Evolutionary conservation across 2,797 vertebrate species (phyloP), one percentile per base, ranked within the genome.

Genomic region (Onychomys leucogaster): DNA sequence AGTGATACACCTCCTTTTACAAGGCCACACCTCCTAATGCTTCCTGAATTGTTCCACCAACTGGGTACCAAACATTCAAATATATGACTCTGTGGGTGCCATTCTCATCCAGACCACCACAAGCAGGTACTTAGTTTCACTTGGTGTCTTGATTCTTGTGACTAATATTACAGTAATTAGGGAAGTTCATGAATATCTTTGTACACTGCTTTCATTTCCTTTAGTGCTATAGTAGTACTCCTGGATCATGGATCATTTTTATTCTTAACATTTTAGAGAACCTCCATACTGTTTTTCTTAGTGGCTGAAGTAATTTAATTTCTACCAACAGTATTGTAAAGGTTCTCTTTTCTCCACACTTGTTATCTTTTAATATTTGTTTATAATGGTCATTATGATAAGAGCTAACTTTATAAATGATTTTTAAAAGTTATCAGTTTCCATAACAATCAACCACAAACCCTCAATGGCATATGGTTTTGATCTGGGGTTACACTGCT

Each of bases 371-470:
- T 75, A 71, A 65, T 63, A 76, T 34, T 83, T 94, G 65, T 77
- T 63, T 16, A 4, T 67, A 75, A 75, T 29, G 86, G 67, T 67
- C 82, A 69, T 96, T 49, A 25, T 75, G n/a, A 85, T 11, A 65
- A n/a, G n/a, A n/a, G 25, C 61, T 76, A 75, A 84, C 9, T 49
- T 16, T 14, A 49, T 77, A 93, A 95, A 77, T 73, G 46, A 89
- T 91, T 69, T 90, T 61, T 89, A 92, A 63, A 83, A 93, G 29
- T 80, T 80, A 83, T 63, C 27, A 89, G 29, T 75, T 88, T 80
- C 41, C 76, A 90, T 77, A 43, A 75, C 25, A 80, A 73, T 46
- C 63, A 84, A 65, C 41, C 13, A 55, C 67, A 88, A 69, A 92
- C 88, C 43, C n/a, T 96, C 76, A 80, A 9, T 57, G 84, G 37